phyloP scores from a whole-genome alignment of 1,140 invertebrate genomes.

The Stegodyphus dumicola region DNA sequence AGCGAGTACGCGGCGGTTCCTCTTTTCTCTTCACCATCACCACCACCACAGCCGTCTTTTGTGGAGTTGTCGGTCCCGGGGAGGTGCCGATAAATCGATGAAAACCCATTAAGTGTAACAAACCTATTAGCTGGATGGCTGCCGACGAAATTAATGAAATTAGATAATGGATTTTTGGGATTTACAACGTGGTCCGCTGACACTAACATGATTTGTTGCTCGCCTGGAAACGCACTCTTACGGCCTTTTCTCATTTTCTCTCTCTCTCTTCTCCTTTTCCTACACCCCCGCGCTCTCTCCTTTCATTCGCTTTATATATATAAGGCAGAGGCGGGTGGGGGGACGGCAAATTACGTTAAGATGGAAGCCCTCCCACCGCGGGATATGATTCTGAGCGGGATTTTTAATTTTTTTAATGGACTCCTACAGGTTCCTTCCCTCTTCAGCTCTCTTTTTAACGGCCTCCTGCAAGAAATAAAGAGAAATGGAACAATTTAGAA shows the following conservation, averaged over 20 bases:
- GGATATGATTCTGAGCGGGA: conserved; percentile 39
- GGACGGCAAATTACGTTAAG: conserved; percentile 53
- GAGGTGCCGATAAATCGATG: conserved; percentile 60
- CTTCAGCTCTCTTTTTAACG: conserved; percentile 21
- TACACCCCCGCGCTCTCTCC: conserved; percentile 37
- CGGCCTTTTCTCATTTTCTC: conserved; percentile 39
- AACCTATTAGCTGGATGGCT: conserved; percentile 61
- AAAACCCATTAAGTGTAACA: conserved; percentile 61
- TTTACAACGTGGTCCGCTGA: conserved; percentile 47
- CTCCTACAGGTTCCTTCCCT: conserved; percentile 47
- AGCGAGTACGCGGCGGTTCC: no score
- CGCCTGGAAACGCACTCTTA: conserved; percentile 18
- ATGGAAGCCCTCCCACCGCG: not conserved
- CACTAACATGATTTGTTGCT: conserved; percentile 60
- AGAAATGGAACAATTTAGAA: conserved; percentile 59
- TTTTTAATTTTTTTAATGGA: conserved; percentile 62
- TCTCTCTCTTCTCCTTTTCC: conserved; percentile 24
- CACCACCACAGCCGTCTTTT: no score
- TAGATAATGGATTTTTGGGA: conserved; percentile 60
- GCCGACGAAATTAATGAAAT: conserved; percentile 60
- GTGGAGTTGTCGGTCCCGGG: not conserved
- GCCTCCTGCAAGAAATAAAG: conserved; percentile 9
- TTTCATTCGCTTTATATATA: conserved; percentile 4
- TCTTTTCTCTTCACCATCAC: no score
- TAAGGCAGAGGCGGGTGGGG: not conserved